Base-by-base conservation (phyloP, 2,113 vertebrate species). In the Noctilio leporinus region DNA sequence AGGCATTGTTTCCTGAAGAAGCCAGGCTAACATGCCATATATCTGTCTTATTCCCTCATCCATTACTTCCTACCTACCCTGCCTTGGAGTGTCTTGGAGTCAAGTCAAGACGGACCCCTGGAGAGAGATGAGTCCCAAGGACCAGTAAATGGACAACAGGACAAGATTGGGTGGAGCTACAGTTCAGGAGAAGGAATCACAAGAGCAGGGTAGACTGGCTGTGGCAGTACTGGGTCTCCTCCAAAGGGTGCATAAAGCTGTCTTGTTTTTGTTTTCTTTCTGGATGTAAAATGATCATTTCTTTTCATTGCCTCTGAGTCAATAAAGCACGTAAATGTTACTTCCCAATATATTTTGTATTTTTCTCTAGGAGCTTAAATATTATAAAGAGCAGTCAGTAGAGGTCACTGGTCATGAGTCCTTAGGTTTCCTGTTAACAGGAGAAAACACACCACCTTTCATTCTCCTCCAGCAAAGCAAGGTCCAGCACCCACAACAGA, bases 321-420 rank as follows among this genome's bases (percentile, higher is more conserved):
- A 59, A 40, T 7, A 20, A 20, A 2, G 7, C 35, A 43, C 26
- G 24, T 53, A 59, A 17, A 69, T 57, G 69, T 62, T 47, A 55
- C 64, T 83, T 72, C 15, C 45, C 59, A 59, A 35, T 10, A 10
- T 80, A 24, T 49, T 15, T 35, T 12, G 15, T 65, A 57, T 78
- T 90, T 49, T 84, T 26, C 43, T 70, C 0, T 14, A 59, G 75
- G 22, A 64, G 24, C 51, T 72, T 24, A 20, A 72, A 47, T 15
- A 30, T 40, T 11, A 38, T 9, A 0, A 45, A 85, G 38, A 4
- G 0, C 5, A 33, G n/a, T n/a, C n/a, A n/a, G n/a, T n/a, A n/a
- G n/a, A n/a, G n/a, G n/a, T n/a, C n/a, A n/a, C n/a, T n/a, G n/a
- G n/a, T n/a, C n/a, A n/a, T n/a, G n/a, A n/a, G n/a, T n/a, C 20